Evolutionary conservation across 2,797 vertebrate genomes (phyloP).

Genomic region (Sardinella longiceps): DNA sequence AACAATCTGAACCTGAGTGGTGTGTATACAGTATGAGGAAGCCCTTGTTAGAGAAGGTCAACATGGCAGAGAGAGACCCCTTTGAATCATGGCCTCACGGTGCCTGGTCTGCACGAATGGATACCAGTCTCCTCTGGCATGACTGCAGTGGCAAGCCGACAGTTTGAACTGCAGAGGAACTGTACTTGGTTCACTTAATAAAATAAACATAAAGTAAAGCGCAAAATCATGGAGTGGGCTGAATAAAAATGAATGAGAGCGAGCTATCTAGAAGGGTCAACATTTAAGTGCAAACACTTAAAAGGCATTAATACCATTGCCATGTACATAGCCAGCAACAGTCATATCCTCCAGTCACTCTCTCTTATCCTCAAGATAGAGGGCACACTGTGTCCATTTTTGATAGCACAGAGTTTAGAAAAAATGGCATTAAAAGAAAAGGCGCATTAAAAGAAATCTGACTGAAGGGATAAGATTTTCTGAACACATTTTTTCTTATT

Average conservation of each 20-base stretch:
- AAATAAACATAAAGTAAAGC: background rate
- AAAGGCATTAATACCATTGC: background rate
- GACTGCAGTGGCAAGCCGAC: background rate
- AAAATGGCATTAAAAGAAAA: too few relatives aligned
- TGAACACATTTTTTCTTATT: background rate
- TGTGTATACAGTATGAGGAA: constrained; percentile 37
- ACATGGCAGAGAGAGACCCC: constrained; percentile 47
- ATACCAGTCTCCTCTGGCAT: background rate
- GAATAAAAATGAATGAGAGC: background rate
- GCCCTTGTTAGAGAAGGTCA: constrained; percentile 28
- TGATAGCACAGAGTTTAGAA: too few relatives aligned
- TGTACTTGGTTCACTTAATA: background rate
- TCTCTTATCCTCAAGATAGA: too few relatives aligned
- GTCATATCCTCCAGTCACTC: too few relatives aligned
- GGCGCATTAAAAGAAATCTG: too few relatives aligned
- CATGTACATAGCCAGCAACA: background rate
- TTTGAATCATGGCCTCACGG: constrained; percentile 32
- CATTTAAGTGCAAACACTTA: background rate
- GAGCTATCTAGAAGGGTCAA: background rate
- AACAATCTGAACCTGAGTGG: constrained; percentile 52
- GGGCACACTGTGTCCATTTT: too few relatives aligned
- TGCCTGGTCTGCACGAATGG: background rate
- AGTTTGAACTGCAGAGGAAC: background rate
- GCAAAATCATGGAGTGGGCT: background rate
- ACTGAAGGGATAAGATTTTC: background rate